Base-by-base conservation (phyloP, 1,140 invertebrate species). In the Galendromus occidentalis region DNA sequence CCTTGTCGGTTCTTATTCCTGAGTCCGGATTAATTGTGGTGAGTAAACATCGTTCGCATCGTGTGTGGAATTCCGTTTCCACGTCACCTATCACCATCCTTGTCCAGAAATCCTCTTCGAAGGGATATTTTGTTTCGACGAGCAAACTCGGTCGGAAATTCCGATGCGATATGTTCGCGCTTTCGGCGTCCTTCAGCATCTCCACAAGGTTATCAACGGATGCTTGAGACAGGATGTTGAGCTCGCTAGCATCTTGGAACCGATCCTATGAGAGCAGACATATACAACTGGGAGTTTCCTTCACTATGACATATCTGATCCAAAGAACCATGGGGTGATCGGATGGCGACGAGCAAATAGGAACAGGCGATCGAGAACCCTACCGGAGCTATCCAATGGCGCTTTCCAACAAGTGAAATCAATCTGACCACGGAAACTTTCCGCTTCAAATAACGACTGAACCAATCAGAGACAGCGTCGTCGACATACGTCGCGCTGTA, bases 11-110 rank as follows among this genome's bases (percentile, higher is more conserved):
- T 47, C 71, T 70, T 14, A 72, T 67, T 22, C 74, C 75, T 51
- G 68, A 74, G 7, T 71, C 71, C 9, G 71, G 73, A 64, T 75
- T 72, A 4, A 76, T 71, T 14, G 74, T 76, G 1, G 72, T 73
- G 17, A 75, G 51, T 12, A 73, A 69, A 69, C 75, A 77, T 65
- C 74, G 73, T 42, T 44, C 44, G 64, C 73, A 74, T 44, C 71
- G 71, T 44, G 69, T 72, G 7, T 70, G 47, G 12, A 65, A 44
- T 39, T 69, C 66, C 45, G 71, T 69, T n/a, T 68, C 67, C 44
- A 64, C 59, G 29, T 69, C 64, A 17, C 72, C 72, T 28, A 74
- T 70, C 7, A 68, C 65, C n/a, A 74, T 44, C 25, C 68, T 69
- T 18, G 51, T 51, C 71, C 72, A 74, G 30, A 67, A 44, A 28